Base-by-base conservation (phyloP, 2,888 invertebrate species). In the Oeneis ivallda region DNA sequence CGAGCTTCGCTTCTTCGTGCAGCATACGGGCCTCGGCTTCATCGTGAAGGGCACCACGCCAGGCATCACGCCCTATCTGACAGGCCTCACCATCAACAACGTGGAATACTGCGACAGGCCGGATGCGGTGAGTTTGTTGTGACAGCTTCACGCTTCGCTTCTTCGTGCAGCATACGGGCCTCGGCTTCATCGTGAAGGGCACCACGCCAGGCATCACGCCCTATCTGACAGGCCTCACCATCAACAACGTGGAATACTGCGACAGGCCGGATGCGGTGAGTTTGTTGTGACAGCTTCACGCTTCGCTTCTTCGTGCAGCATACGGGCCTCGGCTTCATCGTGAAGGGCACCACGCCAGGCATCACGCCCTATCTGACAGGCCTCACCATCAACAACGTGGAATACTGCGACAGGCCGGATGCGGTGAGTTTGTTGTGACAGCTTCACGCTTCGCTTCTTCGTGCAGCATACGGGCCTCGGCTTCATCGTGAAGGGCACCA, bases 181-280 rank as follows among this genome's bases (percentile, higher is more conserved):
- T 59, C 17, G 64, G 64, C 0, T 64, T 67, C 15, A 47, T 52
- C 11, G 64, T 67, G 6, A 67, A 67, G 57, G 67, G 67, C 9
- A 57, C 61, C 13, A 49, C 64, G 1, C 45, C 37, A 39, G 78
- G 79, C 0, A 70, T 74, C 1, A 67, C 80, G 9, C 79, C 81
- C 0, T 79, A 80, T 13, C 37, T 78, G 1, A 68, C 69, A 5
- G 75, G 73, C n/a, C 52, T 79, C 7, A 53, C 60, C 0, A 68
- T 80, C 1, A 75, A 80, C 57, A 63, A 52, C 9, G 69, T 74
- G 0, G 75, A 81, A 54, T 74, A 74, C 39, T 81, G 81, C 62
- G 47, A 73, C 5, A 53, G 76, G 1, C 74, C 76, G 7, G 13
- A 58, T 6, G 71, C 69, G 34, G 80, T 80, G 71, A 73, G 75